Percentiles rank a stretch among this genome's conserved stretches.
phyloP scores from a whole-genome alignment of 92 coral and sea anemone species.

The Metridium senile region DNA sequence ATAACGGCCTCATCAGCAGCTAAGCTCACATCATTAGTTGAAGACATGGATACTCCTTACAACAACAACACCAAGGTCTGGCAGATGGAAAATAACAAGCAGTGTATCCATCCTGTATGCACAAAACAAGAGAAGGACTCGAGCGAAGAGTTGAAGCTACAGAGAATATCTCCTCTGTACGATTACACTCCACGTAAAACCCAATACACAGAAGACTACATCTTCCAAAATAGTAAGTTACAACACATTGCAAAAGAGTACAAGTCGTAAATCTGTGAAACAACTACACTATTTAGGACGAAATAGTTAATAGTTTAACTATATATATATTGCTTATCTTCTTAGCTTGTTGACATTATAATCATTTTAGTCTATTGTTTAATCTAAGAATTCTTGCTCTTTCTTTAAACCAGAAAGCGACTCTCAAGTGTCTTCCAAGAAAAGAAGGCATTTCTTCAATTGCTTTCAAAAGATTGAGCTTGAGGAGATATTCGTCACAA shows the following conservation, averaged over 20 bases:
- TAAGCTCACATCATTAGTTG: too few relatives aligned
- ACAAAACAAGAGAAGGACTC: background rate
- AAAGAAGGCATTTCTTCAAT: constrained; percentile 10
- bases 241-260: too few relatives aligned
- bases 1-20: too few relatives aligned
- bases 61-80: background rate
- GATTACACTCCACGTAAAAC: background rate
- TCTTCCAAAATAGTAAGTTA: background rate
- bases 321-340: too few relatives aligned
- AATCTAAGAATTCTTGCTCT: background rate
- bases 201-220: background rate
- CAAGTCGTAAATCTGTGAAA: too few relatives aligned
- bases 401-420: background rate
- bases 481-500: background rate
- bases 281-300: too few relatives aligned
- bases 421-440: background rate
- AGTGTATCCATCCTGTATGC: background rate
- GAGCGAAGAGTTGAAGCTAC: background rate
- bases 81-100: background rate
- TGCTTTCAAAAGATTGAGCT: constrained; percentile 21
- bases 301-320: too few relatives aligned
- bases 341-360: too few relatives aligned
- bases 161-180: background rate
- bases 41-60: background rate
- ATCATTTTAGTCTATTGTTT: too few relatives aligned